These are phyloP conservation scores for Branchipolynoe longqiensis DNA, from an alignment of 2,888 invertebrate species.

Conservation along the genomic window DNA sequence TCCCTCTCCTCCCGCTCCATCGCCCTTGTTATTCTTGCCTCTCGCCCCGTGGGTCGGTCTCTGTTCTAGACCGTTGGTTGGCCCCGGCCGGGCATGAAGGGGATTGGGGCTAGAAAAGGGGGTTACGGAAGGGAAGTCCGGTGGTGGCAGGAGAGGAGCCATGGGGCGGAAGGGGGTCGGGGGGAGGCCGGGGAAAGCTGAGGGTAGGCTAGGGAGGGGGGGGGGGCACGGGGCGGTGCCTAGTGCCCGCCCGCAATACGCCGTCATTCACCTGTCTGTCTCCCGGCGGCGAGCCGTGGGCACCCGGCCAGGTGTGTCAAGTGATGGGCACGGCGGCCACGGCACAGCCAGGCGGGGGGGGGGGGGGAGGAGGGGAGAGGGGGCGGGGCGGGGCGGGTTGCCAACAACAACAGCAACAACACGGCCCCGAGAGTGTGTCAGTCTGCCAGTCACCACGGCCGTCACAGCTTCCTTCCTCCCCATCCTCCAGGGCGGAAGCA, in stretches of 20 bases:
- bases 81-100: no score
- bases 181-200: no score
- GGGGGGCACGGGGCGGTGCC: background rate
- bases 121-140: no score
- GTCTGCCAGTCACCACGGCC: background rate
- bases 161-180: no score
- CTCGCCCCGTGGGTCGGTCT: no score
- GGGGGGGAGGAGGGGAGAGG: background rate
- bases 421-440: background rate
- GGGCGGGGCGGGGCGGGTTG: background rate
- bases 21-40: no score
- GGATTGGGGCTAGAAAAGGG: no score
- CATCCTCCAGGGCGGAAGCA: background rate
- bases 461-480: background rate
- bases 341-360: background rate
- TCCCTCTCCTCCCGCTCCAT: no score
- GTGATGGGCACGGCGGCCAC: constrained; percentile 41
- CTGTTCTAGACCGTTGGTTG: no score
- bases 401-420: constrained; percentile 14
- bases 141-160: no score
- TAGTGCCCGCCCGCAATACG: background rate
- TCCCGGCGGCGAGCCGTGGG: background rate
- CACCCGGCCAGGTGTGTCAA: constrained; percentile 56
- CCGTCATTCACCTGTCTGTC: background rate
- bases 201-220: no score